Base-by-base conservation (phyloP, 2,888 invertebrate species). In the Chloromyia formosa region DNA sequence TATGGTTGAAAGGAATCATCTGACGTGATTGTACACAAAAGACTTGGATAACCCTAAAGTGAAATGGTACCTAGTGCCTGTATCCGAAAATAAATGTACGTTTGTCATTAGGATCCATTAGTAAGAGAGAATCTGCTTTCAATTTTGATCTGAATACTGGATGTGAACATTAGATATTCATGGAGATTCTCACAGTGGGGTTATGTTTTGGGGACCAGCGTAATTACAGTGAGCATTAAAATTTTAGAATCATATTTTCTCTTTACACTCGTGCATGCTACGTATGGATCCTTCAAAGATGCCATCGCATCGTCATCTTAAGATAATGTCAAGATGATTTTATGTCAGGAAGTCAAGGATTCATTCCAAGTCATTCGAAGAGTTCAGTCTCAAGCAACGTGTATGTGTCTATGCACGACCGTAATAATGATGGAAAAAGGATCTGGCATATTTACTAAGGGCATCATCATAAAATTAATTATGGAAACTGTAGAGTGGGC, bases 381-480 rank as follows among this genome's bases (percentile, higher is more conserved):
- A 27, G 40, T 40, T 62, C 62, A 62, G 35, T 40, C 5, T 1
- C 7, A 62, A 62, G 42, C 42, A 9, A 5, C 7, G 7, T 49
- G 49, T n/a, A 35, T 35, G 7, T 49, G 3, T n/a, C 10, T 49
- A 49, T 12, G 16, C 10, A 12, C 49, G 12, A 49, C 49, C 49
- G 49, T n/a, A 49, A n/a, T 49, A 49, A 49, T 49, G 49, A 49
- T n/a, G 12, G 12, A 35, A 35, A 35, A 12, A 49, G 49, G 49
- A 49, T 56, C 56, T 1, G 14, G 49, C 49, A 66, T 66, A 66
- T 66, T 66, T 66, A 49, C 22, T 10, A 12, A 22, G 12, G 14
- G 22, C 49, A 66, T 49, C 66, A 66, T 66, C 66, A 35, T 66
- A 49, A 66, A 66, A 66, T 66, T 66, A 66, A 66, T 66, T 49